Conservation (phyloP, 2,888 invertebrate genomes). For the Andrena flavipes region DNA sequence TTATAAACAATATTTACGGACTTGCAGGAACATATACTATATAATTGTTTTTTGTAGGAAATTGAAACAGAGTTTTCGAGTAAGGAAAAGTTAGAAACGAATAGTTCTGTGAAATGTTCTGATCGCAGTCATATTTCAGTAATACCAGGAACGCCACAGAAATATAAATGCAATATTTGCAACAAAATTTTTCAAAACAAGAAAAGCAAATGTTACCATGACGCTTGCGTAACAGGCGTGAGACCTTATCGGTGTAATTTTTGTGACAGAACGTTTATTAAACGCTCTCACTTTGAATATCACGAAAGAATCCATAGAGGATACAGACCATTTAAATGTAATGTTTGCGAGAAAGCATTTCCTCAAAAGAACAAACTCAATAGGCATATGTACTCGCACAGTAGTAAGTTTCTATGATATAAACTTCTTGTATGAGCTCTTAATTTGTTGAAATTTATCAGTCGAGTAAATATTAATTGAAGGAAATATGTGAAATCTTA, state of each 20-base stretch:
- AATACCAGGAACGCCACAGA: constrained; percentile 85
- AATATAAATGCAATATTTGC: constrained; percentile 89
- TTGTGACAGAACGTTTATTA: constrained; percentile 87
- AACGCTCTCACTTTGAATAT: constrained; percentile 90
- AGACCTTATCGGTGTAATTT: constrained; percentile 86
- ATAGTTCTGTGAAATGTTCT: constrained; percentile 53
- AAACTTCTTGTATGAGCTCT: not conserved
- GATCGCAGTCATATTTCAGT: constrained; percentile 79
- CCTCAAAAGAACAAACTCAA: constrained; percentile 89
- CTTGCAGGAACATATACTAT: not conserved
- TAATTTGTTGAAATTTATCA: not conserved
- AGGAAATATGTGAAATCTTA: constrained; percentile 17
- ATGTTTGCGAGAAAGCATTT: constrained; percentile 89
- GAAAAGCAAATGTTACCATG: constrained; percentile 80
- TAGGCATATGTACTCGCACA: constrained; percentile 87
- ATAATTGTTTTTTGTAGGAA: constrained; percentile 40
- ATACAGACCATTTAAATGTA: constrained; percentile 87
- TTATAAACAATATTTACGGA: not conserved
- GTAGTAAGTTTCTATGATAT: constrained; percentile 66
- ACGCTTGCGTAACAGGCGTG: constrained; percentile 80
- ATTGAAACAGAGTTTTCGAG: constrained; percentile 19
- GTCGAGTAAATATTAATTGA: not conserved
- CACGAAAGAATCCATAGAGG: constrained; percentile 89
- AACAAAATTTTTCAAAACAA: constrained; percentile 89
- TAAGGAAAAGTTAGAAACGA: constrained; percentile 40